These are phyloP conservation scores for Muscidifurax raptorellus DNA, from an alignment of 1,140 invertebrate genomes.

Conservation along the genomic window DNA sequence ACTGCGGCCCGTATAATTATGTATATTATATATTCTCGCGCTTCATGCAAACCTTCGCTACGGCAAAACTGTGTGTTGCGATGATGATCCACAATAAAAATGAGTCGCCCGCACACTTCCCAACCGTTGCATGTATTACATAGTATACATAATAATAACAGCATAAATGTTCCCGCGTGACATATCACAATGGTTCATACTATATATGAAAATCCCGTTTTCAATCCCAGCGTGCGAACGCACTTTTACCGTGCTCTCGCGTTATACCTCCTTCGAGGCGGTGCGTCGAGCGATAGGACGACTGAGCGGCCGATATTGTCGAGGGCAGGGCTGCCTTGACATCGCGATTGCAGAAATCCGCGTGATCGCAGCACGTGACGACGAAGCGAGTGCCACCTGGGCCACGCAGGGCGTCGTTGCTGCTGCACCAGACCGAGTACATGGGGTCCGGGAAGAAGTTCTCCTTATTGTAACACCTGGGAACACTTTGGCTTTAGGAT, in stretches of 20 bases:
- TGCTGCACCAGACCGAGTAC: slow-evolving; percentile 74
- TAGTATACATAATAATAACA: background rate
- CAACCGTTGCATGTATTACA: background rate
- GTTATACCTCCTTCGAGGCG: slow-evolving; percentile 70
- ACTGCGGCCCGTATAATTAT: too few species aligned
- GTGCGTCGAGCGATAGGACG: slow-evolving; percentile 60
- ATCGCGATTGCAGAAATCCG: slow-evolving; percentile 79
- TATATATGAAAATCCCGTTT: background rate
- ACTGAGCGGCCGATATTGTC: slow-evolving; percentile 63
- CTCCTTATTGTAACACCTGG: slow-evolving; percentile 77
- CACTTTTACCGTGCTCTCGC: slow-evolving; percentile 27
- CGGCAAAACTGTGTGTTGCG: background rate
- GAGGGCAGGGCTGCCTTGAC: slow-evolving; percentile 71
- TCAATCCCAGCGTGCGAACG: background rate
- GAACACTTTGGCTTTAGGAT: slow-evolving; percentile 62
- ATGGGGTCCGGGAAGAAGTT: slow-evolving; percentile 74
- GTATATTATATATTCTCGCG: too few species aligned
- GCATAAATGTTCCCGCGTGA: background rate
- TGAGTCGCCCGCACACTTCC: background rate
- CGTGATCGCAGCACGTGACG: slow-evolving; percentile 77
- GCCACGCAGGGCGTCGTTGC: slow-evolving; percentile 63
- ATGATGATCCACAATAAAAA: background rate
- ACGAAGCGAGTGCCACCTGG: slow-evolving; percentile 67
- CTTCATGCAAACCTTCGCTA: background rate
- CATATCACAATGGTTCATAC: background rate